phyloP scores from a whole-genome alignment of 2,113 vertebrate species.

The Nothobranchius kuhntae region DNA sequence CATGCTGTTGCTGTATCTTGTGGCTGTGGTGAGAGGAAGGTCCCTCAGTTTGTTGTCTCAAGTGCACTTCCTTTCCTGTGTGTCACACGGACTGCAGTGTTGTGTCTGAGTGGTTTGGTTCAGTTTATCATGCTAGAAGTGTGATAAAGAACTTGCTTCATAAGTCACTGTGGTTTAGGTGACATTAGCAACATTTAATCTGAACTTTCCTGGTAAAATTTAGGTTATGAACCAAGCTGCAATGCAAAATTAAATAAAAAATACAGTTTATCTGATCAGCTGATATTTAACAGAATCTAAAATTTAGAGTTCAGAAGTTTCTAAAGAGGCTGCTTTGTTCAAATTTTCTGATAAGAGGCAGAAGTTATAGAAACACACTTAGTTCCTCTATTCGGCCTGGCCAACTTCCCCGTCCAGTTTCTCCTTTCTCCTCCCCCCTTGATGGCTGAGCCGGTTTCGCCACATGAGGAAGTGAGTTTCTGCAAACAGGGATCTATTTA shows the following conservation, averaged over 20 bases:
- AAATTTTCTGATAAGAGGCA: not conserved
- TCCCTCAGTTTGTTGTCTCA: constrained; percentile 16
- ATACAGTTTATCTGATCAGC: too few species aligned
- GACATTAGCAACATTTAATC: not conserved
- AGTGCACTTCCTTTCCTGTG: constrained; percentile 48
- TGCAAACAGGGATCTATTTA: constrained; percentile 42
- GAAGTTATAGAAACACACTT: constrained; percentile 22
- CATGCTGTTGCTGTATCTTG: not conserved
- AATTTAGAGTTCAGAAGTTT: too few species aligned
- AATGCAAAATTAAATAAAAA: too few species aligned
- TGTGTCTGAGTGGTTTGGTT: not conserved
- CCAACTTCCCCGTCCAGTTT: constrained; percentile 63
- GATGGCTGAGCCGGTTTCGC: constrained; percentile 42
- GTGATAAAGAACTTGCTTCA: constrained; percentile 19
- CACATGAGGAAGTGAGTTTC: constrained; percentile 66
- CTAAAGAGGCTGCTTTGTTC: not conserved
- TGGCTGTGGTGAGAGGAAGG: constrained; percentile 5
- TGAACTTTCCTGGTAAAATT: not conserved
- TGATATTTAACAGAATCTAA: too few species aligned
- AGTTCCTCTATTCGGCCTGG: constrained; percentile 56
- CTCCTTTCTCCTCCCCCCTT: constrained; percentile 33
- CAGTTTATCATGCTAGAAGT: constrained; percentile 4
- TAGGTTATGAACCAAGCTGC: too few species aligned
- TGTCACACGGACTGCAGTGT: not conserved
- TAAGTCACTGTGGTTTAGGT: constrained; percentile 13